Evolutionary conservation across 2,797 vertebrate genomes (phyloP).

Genomic region (Ambastaia sidthimunki): DNA sequence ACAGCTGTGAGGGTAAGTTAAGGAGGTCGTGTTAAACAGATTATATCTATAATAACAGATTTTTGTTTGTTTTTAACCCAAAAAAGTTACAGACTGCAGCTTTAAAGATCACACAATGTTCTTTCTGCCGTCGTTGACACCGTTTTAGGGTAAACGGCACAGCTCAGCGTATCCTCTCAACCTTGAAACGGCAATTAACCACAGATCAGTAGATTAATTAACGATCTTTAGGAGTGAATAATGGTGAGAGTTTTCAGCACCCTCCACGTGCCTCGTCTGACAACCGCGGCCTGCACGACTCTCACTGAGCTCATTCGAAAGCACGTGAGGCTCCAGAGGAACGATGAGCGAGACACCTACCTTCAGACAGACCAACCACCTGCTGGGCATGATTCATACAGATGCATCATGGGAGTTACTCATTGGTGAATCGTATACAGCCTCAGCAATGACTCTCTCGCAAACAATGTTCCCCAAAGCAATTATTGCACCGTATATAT

Average conservation of each 20-base stretch:
- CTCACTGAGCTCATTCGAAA: slow-evolving; percentile 43
- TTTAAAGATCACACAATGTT: too few relatives aligned
- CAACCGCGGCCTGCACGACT: slow-evolving; percentile 14
- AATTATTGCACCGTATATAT: neutral
- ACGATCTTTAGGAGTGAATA: slow-evolving; percentile 49
- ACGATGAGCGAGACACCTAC: slow-evolving; percentile 37
- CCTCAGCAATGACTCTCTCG: neutral
- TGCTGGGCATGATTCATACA: slow-evolving; percentile 51
- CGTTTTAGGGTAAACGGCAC: slow-evolving; percentile 4
- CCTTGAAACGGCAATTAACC: slow-evolving; percentile 53
- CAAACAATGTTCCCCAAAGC: neutral
- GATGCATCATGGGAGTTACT: slow-evolving; percentile 53
- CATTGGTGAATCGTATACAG: slow-evolving; percentile 43
- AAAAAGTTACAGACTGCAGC: too few relatives aligned
- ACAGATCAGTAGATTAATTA: slow-evolving; percentile 58
- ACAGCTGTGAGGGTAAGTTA: too few relatives aligned
- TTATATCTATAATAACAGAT: too few relatives aligned
- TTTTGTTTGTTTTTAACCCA: neutral
- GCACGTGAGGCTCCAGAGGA: slow-evolving; percentile 24
- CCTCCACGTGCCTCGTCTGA: slow-evolving; percentile 36
- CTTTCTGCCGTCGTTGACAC: slow-evolving; percentile 26
- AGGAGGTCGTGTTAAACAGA: too few relatives aligned
- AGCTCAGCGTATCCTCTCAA: slow-evolving; percentile 35
- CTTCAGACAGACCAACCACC: slow-evolving; percentile 48
- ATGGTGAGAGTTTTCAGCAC: slow-evolving; percentile 45